phyloP scores from a whole-genome alignment of 2,797 vertebrate genomes.

The Tamandua tetradactyla region DNA sequence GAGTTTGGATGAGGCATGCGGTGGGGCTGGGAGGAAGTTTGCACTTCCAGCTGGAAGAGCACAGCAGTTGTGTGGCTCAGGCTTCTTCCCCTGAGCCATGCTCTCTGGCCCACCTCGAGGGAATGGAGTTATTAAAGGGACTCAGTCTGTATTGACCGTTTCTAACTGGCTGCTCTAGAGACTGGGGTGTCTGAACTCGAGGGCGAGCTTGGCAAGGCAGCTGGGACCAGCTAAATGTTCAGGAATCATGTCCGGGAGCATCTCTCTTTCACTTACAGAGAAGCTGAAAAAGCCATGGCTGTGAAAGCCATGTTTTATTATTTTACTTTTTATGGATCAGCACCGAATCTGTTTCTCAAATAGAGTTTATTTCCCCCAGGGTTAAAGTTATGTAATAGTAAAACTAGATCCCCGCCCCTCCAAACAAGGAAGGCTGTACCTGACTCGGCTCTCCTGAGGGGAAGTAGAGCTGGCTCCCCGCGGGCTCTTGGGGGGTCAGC shows the following conservation, averaged over 20 bases:
- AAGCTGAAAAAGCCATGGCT: not conserved
- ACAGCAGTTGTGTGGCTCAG: no score
- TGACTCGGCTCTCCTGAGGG: not conserved
- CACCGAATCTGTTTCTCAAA: not conserved
- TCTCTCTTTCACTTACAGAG: no score
- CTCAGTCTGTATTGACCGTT: not conserved
- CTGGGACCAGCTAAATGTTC: accelerated
- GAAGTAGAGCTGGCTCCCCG: not conserved
- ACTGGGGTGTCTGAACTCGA: no score
- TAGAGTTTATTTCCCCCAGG: not conserved
- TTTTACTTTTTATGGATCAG: not conserved
- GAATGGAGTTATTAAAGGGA: no score
- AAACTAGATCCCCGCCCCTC: not conserved
- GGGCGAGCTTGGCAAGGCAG: no score
- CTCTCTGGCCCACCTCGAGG: accelerated
- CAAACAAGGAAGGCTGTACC: not conserved
- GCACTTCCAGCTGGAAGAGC: no score
- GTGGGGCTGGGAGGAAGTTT: not conserved
- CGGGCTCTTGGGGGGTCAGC: no score
- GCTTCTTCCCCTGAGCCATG: no score
- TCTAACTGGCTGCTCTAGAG: not conserved
- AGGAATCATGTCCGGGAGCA: accelerated
- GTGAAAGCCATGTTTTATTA: not conserved
- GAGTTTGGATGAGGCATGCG: not conserved
- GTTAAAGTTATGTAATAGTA: not conserved